Base-by-base conservation (phyloP, 2,888 invertebrate genomes). In the Cheilosia vulpina region DNA sequence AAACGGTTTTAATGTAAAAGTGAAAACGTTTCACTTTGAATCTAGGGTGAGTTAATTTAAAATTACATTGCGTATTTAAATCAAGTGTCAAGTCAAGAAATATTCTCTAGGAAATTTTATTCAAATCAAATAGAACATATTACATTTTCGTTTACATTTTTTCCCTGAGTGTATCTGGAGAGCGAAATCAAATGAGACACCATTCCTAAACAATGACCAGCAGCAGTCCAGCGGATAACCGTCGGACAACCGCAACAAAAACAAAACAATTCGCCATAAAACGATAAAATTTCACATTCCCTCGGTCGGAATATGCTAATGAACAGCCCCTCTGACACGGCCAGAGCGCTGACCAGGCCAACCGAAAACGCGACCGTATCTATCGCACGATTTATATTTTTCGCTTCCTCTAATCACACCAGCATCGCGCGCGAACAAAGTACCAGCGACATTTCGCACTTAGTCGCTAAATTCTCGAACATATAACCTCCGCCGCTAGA, bases 281-380 rank as follows among this genome's bases (percentile, higher is more conserved):
- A 53, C 53, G 53, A 75, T 75, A 66, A 65, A 57, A 47, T 75
- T 75, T 65, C 75, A 58, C 65, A 75, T 75, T 66, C 65, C 65
- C 27, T 21, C 47, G 65, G 13, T 15, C 17, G n/a, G 65, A 57
- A 75, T 58, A 66, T 65, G 41, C 75, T 47, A 62, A 62, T 53
- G 45, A 72, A 52, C 2, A 11, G 17, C 31, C 41, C 34, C 53
- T 53, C 21, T 63, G 50, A 34, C 27, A 38, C 11, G 24, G 13
- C 15, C 41, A 13, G 27, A 43, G 17, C 17, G 34, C 55, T 55
- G 68, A 69, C 55, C 43, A 47, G 50, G 31, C 63, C 19, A 17
- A 45, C 21, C 31, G 50, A 43, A 47, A 50, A 27, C 31, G 41
- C 31, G 50, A 58, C 66, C 19, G 47, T 58, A 66, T 60, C 66